phyloP scores from a whole-genome alignment of 2,888 invertebrate genomes.

The Tenthredo notha region DNA sequence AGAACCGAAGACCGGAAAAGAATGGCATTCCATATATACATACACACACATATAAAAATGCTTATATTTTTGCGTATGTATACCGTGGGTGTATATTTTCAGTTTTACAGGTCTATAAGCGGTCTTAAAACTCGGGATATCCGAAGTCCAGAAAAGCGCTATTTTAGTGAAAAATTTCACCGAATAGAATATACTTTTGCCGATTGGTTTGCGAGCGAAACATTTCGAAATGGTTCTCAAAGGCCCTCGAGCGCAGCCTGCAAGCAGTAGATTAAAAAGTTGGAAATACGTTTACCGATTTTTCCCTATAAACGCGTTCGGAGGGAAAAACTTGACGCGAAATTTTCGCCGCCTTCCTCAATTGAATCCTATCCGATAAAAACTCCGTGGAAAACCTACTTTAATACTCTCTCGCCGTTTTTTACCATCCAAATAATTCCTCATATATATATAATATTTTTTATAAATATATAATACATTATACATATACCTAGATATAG shows the following conservation, averaged over 20 bases:
- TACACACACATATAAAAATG: neutral
- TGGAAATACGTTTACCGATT: slow-evolving; percentile 37
- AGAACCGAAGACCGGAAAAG: slow-evolving; percentile 14
- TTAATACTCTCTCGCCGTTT: neutral
- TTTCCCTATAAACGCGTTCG: slow-evolving; percentile 17
- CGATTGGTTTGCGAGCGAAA: slow-evolving; percentile 22
- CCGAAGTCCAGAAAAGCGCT: neutral
- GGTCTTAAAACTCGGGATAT: neutral
- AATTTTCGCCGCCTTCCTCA: neutral
- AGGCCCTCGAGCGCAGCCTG: slow-evolving; percentile 36
- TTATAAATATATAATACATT: neutral
- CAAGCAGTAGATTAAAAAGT: slow-evolving; percentile 42
- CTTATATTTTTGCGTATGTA: neutral
- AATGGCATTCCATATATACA: neutral
- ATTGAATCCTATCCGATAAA: slow-evolving; percentile 5
- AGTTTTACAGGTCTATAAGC: neutral
- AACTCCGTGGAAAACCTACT: neutral
- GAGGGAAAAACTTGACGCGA: slow-evolving; percentile 1
- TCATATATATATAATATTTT: neutral
- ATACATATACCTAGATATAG: neutral
- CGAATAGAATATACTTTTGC: neutral
- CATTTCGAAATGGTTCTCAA: slow-evolving; percentile 30
- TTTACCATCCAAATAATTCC: neutral
- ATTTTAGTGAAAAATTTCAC: neutral
- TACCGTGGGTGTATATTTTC: neutral